These are phyloP conservation scores for Deilephila porcellus DNA, from an alignment of 2,888 invertebrate genomes.

Conservation along the genomic window DNA sequence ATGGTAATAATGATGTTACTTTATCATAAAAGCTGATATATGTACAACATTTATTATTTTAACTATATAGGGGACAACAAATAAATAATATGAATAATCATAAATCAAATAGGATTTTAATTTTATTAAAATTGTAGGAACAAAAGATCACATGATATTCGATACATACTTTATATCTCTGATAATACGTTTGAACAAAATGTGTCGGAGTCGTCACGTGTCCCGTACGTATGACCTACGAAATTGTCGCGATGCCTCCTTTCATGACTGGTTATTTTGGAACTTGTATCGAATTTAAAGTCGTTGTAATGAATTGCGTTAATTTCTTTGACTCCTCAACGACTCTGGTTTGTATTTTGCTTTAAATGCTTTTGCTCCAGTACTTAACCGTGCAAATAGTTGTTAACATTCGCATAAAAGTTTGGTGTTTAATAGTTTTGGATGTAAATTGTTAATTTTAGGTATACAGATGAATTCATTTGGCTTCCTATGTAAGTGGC, in stretches of 20 bases:
- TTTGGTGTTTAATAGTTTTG: background rate
- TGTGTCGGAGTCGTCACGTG: background rate
- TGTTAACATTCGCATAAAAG: background rate
- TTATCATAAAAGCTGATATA: too few species aligned
- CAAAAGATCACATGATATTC: too few species aligned
- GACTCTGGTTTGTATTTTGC: background rate
- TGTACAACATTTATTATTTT: too few species aligned
- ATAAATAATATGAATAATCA: too few species aligned
- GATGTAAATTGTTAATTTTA: too few species aligned
- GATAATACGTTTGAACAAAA: background rate
- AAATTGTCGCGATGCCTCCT: background rate
- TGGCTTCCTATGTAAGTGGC: too few species aligned
- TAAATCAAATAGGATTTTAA: too few species aligned
- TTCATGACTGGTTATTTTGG: constrained; percentile 33
- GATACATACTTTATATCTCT: background rate
- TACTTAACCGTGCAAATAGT: background rate
- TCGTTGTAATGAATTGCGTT: constrained; percentile 44
- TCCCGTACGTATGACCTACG: background rate
- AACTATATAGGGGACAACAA: too few species aligned
- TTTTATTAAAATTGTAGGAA: too few species aligned
- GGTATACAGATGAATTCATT: too few species aligned
- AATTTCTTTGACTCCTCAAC: constrained; percentile 41
- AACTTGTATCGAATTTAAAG: constrained; percentile 43
- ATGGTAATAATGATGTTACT: too few species aligned
- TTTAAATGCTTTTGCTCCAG: background rate